These are phyloP conservation scores for Corythornis cristatus DNA, from an alignment of 2,113 vertebrate species.

Conservation along the genomic window DNA sequence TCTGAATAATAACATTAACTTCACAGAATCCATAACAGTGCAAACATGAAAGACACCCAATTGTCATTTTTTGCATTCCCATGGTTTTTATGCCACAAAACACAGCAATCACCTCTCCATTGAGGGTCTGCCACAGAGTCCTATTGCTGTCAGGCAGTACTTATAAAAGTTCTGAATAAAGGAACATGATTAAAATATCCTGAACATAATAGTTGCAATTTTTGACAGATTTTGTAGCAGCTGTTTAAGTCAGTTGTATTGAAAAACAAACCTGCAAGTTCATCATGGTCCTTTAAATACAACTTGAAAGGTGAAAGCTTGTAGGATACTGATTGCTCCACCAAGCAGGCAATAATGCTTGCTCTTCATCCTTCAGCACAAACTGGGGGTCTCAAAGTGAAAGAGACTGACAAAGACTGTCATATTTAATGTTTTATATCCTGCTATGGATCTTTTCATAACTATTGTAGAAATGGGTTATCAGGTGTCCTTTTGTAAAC, in stretches of 20 bases:
- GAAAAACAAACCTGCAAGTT: neutral
- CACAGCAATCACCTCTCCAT: neutral
- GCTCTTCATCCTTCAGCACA: neutral
- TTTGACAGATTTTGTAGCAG: neutral
- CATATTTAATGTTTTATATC: neutral
- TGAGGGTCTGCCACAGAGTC: neutral
- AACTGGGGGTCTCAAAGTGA: neutral
- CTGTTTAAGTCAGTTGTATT: neutral
- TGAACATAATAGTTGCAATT: neutral
- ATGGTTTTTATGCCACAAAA: neutral
- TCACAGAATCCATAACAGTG: neutral
- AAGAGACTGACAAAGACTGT: neutral
- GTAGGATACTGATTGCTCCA: neutral
- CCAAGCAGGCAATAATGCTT: neutral
- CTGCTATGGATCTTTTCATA: neutral
- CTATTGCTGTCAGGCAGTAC: neutral
- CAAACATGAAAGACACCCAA: neutral
- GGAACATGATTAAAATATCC: neutral
- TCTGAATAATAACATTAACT: slow-evolving; percentile 4
- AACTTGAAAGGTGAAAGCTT: neutral
- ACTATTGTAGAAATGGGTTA: neutral
- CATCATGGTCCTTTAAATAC: neutral
- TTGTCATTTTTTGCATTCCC: neutral
- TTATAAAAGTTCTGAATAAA: neutral
- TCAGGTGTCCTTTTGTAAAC: neutral